Evolutionary conservation across 2,888 invertebrate genomes (phyloP).

Genomic region (Tetragnatha montana): DNA sequence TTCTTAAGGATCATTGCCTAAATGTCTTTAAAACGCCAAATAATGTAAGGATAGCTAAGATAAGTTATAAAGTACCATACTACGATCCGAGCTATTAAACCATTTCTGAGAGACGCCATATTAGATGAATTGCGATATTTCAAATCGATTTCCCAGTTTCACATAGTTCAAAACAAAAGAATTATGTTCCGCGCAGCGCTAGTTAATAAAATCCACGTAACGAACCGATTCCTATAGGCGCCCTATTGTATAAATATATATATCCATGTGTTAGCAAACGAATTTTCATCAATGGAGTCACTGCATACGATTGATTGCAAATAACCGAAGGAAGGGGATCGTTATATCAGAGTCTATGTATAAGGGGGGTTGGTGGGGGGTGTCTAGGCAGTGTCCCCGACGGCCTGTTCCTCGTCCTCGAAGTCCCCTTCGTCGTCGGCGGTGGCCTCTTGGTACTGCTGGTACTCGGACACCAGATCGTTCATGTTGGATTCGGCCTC

Average conservation of each 20-base stretch:
- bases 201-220: too few relatives aligned
- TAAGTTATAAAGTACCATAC: not conserved
- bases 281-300: not conserved
- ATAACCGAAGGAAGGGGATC: too few relatives aligned
- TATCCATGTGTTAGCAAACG: not conserved
- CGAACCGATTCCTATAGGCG: too few relatives aligned
- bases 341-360: not conserved
- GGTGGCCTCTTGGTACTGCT: conserved; percentile 94
- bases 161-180: too few relatives aligned
- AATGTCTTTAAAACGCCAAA: too few relatives aligned
- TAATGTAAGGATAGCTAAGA: not conserved
- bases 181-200: too few relatives aligned
- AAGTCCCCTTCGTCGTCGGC: conserved; percentile 83
- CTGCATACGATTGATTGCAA: not conserved
- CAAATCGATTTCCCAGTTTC: too few relatives aligned
- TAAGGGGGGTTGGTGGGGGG: too few relatives aligned
- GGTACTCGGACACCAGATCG: conserved; percentile 92
- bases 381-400: conserved; percentile 64
- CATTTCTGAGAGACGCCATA: too few relatives aligned
- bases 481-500: conserved; percentile 96
- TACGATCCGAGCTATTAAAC: too few relatives aligned
- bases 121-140: too few relatives aligned
- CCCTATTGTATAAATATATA: not conserved
- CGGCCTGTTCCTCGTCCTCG: conserved; percentile 73
- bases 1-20: not conserved